Base-by-base conservation (phyloP, 1,140 invertebrate genomes). In the Drosophila kanapiae region DNA sequence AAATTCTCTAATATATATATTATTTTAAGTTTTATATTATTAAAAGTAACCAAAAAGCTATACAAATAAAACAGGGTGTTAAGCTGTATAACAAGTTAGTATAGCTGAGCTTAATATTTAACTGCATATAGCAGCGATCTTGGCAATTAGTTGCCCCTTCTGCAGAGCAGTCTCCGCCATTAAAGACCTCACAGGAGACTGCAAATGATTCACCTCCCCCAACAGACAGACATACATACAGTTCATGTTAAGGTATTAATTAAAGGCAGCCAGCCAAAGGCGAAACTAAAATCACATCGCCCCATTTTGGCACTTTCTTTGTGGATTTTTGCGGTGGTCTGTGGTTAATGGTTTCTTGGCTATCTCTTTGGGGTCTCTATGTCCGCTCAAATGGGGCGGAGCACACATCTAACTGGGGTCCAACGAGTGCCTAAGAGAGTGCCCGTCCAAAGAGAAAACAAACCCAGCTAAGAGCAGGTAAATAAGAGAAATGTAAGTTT, bases 351-450 rank as follows among this genome's bases (percentile, higher is more conserved):
- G 16, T 68, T 71, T 69, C 29, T 42, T 29, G n/a, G 16, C 11
- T 42, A 51, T 38, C 18, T 27, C 23, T 23, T 23, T 1, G 6
- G 53, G 63, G 43, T 59, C 69, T 71, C 37, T 51, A 37, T 4
- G 7, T 37, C 37, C 67, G 45, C 43, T 29, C n/a, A n/a, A 59
- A 48, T 68, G 53, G 78, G 84, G 83, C 83, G 84, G 83, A 77
- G 83, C 83, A 67, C 57, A 63, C 31, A 60, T 59, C 67, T 49
- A 59, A 37, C n/a, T 49, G 60, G 57, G 23, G 31, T 81, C 65
- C 64, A 69, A 77, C 72, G 43, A 61, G 51, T 23, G 29, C 27
- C 37, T 69, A 78, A 77, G 74, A 77, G 74, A 54, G 45, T 10
- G 11, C 10, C 53, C 16, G 48, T 6, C 47, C 2, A 4, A 40